phyloP scores from a whole-genome alignment of 1,140 invertebrate genomes.

The Andrena cerasifolii region DNA sequence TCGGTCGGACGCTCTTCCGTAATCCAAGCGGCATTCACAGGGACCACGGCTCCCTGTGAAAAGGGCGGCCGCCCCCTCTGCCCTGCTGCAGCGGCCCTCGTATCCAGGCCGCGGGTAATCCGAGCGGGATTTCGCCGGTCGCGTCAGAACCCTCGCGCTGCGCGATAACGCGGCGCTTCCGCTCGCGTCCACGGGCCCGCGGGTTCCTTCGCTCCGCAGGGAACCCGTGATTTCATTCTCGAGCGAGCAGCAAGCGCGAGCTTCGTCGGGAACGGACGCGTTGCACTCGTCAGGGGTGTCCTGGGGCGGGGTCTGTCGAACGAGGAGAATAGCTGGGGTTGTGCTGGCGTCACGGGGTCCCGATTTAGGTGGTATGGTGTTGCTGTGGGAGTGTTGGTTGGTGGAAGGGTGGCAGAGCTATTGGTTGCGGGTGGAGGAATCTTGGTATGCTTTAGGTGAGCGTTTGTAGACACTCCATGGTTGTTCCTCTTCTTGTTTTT shows the following conservation, averaged over 20 bases:
- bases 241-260: slow-evolving; percentile 18
- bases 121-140: slow-evolving; percentile 11
- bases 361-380: too few species aligned
- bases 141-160: slow-evolving; percentile 8
- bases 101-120: slow-evolving; percentile 25
- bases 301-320: neutral
- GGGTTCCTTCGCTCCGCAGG: neutral
- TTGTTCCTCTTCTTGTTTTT: too few species aligned
- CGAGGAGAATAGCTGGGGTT: too few species aligned
- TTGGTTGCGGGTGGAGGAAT: too few species aligned
- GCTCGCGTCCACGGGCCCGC: neutral
- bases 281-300: neutral
- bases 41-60: slow-evolving; percentile 41
- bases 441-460: too few species aligned
- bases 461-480: too few species aligned
- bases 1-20: slow-evolving; percentile 43
- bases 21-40: slow-evolving; percentile 45
- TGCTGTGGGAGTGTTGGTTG: too few species aligned
- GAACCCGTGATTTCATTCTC: neutral
- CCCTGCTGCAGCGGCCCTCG: neutral
- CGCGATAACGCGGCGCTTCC: slow-evolving; percentile 5
- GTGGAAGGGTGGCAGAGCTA: too few species aligned
- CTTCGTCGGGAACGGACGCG: neutral
- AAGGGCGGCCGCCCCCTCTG: neutral
- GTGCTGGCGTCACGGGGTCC: too few species aligned